Evolutionary conservation across 2,113 vertebrate species (phyloP).

Genomic region (Triplophysa rosa): DNA sequence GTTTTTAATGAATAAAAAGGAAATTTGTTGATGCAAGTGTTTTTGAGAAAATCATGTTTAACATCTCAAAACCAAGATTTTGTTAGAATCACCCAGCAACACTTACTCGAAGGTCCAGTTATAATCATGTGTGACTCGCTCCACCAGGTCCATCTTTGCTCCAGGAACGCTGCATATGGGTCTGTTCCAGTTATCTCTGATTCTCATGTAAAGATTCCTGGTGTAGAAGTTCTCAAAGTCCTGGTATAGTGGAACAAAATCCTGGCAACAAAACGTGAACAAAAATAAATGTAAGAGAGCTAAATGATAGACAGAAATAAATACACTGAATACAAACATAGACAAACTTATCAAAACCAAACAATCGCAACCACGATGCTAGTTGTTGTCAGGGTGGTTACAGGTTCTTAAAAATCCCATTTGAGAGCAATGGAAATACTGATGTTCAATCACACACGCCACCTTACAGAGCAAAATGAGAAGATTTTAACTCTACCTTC

Average conservation of each 20-base stretch:
- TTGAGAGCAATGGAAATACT: no score
- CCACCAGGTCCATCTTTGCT: slow-evolving; percentile 88
- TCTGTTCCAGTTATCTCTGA: slow-evolving; percentile 95
- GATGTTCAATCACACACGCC: no score
- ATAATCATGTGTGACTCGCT: slow-evolving; percentile 86
- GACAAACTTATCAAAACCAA: not conserved
- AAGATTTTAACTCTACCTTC: slow-evolving; percentile 72
- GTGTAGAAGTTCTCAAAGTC: slow-evolving; percentile 99
- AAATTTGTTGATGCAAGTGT: no score
- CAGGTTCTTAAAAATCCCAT: no score
- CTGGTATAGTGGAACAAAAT: slow-evolving; percentile 95
- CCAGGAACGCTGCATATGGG: slow-evolving; percentile 92
- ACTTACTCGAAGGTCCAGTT: slow-evolving; percentile 96
- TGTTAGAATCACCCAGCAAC: not conserved
- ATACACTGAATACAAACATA: not conserved
- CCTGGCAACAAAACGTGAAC: slow-evolving; percentile 70
- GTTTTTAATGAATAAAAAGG: no score
- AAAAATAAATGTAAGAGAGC: no score
- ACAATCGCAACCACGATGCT: no score
- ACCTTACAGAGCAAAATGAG: not conserved
- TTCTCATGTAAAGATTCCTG: slow-evolving; percentile 94
- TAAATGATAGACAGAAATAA: no score
- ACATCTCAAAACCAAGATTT: no score
- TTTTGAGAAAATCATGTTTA: no score
- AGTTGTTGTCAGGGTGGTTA: no score